Evolutionary conservation across 2,113 vertebrate species (phyloP), one percentile per base, ranked within the genome.

Genomic region (Carassius carassius): DNA sequence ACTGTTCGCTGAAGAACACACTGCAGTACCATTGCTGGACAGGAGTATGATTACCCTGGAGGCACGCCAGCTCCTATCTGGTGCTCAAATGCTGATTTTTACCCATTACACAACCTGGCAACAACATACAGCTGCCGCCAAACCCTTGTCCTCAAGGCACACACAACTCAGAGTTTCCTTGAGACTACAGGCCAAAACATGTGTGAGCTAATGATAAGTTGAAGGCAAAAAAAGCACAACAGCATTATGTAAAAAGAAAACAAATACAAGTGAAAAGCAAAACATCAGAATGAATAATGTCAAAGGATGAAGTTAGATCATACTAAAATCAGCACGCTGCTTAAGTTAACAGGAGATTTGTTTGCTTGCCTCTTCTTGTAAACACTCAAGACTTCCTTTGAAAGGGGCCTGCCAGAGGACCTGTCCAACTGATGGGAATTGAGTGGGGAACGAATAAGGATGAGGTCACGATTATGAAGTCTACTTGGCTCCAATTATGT

Each of bases 31-130:
- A 21, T 41, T 82, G 69, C 37, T 76, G 67, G 83, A 63, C 73
- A 5, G 13, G 70, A 83, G 49, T 60, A 65, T 19, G 13, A 83
- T 77, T 49, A 75, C 63, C 49, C 17, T 88, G 86, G 65, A 83
- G 67, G 74, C 19, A 74, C 32, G 73, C 83, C 60, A 72, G 83
- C n/a, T 70, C 49, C 63, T 78, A 82, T 82, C 73, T 82, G 65
- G 44, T 19, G 7, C 63, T 77, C 60, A 35, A 76, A 77, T 23
- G 25, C 73, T 65, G 81, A 82, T 80, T 81, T 86, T 87, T 87
- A 86, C 65, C 81, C 84, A 85, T 90, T 87, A 86, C 87, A 83
- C 86, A 90, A 88, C 69, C 83, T 87, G 87, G 77, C 85, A 81
- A 81, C 78, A 69, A 73, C 41, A 80, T 4, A 19, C 44, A 83